phyloP scores from a whole-genome alignment of 92 coral and sea anemone species.

The Phenganax stokvisi region DNA sequence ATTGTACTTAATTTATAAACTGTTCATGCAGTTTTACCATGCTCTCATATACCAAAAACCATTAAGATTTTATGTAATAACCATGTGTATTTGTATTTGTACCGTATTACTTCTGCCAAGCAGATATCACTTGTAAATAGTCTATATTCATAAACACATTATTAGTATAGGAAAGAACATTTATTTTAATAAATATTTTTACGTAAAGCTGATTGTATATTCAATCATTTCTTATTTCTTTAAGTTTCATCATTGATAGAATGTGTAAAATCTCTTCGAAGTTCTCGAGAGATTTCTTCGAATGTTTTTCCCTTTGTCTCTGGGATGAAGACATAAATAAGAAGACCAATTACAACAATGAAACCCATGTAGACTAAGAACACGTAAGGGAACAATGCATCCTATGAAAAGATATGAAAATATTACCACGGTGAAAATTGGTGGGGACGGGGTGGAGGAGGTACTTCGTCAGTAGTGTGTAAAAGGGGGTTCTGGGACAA shows the following conservation, averaged over 20 bases:
- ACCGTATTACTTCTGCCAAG: no score
- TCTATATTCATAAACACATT: no score
- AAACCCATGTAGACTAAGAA: slow-evolving; percentile 80
- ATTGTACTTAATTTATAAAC: neutral
- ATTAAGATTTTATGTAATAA: no score
- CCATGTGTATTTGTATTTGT: no score
- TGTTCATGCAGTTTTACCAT: no score
- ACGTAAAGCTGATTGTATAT: neutral
- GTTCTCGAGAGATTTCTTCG: slow-evolving; percentile 61
- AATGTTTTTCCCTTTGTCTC: slow-evolving; percentile 91
- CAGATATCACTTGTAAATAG: no score
- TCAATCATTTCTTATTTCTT: neutral
- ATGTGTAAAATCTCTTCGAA: neutral
- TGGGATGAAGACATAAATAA: slow-evolving; percentile 65
- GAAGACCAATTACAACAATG: slow-evolving; percentile 57
- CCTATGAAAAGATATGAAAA: slow-evolving; percentile 45
- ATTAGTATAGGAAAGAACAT: no score
- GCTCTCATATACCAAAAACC: no score
- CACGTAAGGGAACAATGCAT: slow-evolving; percentile 67
- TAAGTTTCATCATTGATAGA: neutral
- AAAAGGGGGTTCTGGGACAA: no score
- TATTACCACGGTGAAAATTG: neutral
- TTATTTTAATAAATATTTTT: neutral
- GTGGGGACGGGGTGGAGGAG: no score
- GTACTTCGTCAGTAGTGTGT: no score